Evolutionary conservation across 2,113 vertebrate genomes (phyloP).

Genomic region (Limanda limanda): DNA sequence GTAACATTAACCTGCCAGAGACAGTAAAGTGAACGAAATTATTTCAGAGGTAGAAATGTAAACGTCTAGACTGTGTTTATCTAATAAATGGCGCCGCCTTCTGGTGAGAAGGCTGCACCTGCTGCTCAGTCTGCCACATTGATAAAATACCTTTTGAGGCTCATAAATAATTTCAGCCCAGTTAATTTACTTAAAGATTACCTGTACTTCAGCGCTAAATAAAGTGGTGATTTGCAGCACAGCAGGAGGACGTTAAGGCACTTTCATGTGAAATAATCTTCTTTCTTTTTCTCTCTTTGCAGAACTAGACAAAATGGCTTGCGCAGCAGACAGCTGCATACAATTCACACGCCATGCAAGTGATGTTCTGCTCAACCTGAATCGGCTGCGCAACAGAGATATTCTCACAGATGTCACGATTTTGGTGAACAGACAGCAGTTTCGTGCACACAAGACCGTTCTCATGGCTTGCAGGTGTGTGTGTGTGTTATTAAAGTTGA

Average conservation of each 20-base stretch:
- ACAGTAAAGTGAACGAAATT: neutral
- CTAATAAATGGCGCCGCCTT: conserved; percentile 77
- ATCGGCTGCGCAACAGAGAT: conserved; percentile 93
- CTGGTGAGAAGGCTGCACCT: conserved; percentile 44
- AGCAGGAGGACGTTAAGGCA: no score
- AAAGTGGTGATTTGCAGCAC: neutral
- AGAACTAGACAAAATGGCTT: conserved; percentile 91
- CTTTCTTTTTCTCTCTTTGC: conserved; percentile 10
- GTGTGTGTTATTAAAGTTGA: neutral
- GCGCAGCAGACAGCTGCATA: conserved; percentile 96
- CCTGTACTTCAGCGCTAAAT: neutral
- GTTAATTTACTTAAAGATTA: neutral
- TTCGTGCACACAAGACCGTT: conserved; percentile 97
- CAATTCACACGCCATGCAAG: conserved; percentile 98
- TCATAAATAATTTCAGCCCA: conserved; percentile 24
- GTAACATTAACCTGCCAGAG: conserved; percentile 27
- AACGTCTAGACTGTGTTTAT: conserved; percentile 64
- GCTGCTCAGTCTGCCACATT: neutral
- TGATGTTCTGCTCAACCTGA: conserved; percentile 97
- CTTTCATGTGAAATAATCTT: conserved; percentile 15
- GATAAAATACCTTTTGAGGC: neutral
- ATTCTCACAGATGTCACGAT: conserved; percentile 97
- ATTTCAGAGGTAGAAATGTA: conserved; percentile 38
- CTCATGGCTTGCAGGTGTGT: conserved; percentile 99
- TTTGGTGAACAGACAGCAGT: conserved; percentile 95